Base-by-base conservation (phyloP, 2,113 vertebrate genomes). In the Talpa occidentalis region DNA sequence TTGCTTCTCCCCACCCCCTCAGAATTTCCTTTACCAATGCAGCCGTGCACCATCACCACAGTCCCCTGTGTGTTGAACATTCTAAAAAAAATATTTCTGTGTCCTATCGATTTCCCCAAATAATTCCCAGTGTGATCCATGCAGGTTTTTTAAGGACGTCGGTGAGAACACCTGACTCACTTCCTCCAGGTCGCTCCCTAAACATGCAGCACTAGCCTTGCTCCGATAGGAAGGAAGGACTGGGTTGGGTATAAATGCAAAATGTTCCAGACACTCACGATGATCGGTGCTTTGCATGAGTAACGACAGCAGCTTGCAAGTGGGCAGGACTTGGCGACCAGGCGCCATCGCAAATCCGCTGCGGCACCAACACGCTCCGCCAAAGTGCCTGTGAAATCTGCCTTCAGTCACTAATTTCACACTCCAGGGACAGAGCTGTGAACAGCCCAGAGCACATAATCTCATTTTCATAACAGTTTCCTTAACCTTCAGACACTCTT, bases 311-410 rank as follows among this genome's bases (percentile, higher is more conserved):
- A 97, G 94, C 96, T 96, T 96, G 92, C 95, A 93, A 95, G 96
- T 94, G 96, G 1, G 16, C 86, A 88, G 94, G 93, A 91, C 98
- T 98, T 97, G 96, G 97, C 94, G 22, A 76, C 86, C 92, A 85
- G 76, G 83, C 76, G 91, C 77, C 47, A 32, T 16, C 70, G 42
- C 91, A 95, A 93, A 97, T 95, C 97, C 76, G 42, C 90, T 28
- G 87, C 89, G 4, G 42, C 66, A 81, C 88, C 90, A 60, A 1
- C 78, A 72, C 67, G 7, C 67, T 96, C 87, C 93, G 40, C 87
- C 72, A 74, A 95, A 95, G 89, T 77, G 96, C 93, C 97, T 97
- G 93, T 97, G 97, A 98, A 98, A 98, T 98, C 97, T 94, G 88
- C 80, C 94, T 96, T 96, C 89, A 62, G 92, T 94, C 69, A 40